Percentiles rank a stretch among this genome's conserved stretches.
Evolutionary conservation across 2,113 vertebrate species (phyloP).

Genomic region (Gobius niger): DNA sequence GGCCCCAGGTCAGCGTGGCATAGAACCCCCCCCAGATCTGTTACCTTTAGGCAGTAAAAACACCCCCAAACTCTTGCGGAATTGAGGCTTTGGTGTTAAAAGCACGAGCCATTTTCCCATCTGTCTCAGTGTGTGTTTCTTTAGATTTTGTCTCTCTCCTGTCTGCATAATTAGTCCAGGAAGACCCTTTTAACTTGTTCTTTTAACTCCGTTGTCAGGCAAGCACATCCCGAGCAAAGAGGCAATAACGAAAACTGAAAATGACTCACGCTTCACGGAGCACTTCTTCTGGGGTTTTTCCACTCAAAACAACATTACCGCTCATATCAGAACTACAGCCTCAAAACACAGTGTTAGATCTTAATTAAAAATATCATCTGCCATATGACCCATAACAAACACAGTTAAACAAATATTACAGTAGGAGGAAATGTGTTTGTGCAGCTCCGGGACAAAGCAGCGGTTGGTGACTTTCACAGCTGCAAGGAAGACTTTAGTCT

Average conservation of each 20-base stretch:
- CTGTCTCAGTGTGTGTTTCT: neutral
- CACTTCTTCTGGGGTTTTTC: neutral
- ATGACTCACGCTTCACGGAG: slow-evolving; percentile 1
- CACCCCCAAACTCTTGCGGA: too few species aligned
- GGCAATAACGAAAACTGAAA: neutral
- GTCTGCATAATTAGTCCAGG: slow-evolving; percentile 1
- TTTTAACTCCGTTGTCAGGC: neutral
- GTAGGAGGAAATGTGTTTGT: neutral
- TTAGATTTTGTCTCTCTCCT: neutral
- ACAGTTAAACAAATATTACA: neutral
- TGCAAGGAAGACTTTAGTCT: too few species aligned
- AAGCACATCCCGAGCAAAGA: neutral
- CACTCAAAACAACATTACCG: neutral
- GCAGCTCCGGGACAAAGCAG: neutral
- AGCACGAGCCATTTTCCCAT: neutral
- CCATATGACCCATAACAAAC: neutral
- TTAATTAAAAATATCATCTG: slow-evolving; percentile 1
- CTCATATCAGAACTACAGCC: too few species aligned
- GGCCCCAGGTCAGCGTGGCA: too few species aligned
- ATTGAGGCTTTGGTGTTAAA: too few species aligned
- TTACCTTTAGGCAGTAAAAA: too few species aligned
- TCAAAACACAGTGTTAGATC: neutral
- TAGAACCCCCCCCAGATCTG: too few species aligned
- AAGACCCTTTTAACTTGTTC: slow-evolving; percentile 4
- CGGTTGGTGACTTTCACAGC: neutral